Base-by-base conservation (phyloP, 2,113 vertebrate genomes). In the Lepisosteus oculatus region DNA sequence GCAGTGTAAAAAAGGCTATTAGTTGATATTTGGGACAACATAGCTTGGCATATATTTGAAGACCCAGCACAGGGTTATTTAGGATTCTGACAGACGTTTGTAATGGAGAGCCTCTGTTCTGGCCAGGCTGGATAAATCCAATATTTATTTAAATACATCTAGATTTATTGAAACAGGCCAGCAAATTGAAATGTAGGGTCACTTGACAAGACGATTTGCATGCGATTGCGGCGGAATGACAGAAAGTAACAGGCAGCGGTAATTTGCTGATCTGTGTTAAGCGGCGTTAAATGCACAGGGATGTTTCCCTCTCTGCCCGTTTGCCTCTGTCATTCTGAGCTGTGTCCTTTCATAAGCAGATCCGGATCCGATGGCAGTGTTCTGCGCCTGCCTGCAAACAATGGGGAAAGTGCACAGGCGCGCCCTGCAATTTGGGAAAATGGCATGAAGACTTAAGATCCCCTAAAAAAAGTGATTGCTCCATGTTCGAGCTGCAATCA, bases 401-500 rank as follows among this genome's bases (percentile, higher is more conserved):
- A 59, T 51, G 14, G 14, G 56, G 56, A 59, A 59, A n/a, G 14
- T 11, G 13, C 6, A 59, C 3, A 3, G 4, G 11, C 13, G 11
- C 11, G 11, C 56, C 56, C 56, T 11, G 6, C 12, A 59, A 59
- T 59, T n/a, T 3, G 14, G 56, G 14, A 59, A 8, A 59, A 51
- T 51, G 47, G 47, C 47, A 51, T 2, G 8, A 14, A 13, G 3
- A n/a, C 56, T 59, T 14, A 59, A 59, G 56, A 59, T 4, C 8
- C 56, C 56, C 56, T 12, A n/a, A 29, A 29, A 59, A 59, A 59
- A 59, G 7, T 12, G 13, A 12, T 59, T 12, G 56, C 14, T n/a
- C 14, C 47, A 3, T 11, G 13, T n/a, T 15, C 5, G 7, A 68
- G 47, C 15, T 41, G 66, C 82, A 85, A 79, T 86, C 80, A 84